Evolutionary conservation across 2,888 invertebrate genomes (phyloP).

Genomic region (Acronicta aceris): DNA sequence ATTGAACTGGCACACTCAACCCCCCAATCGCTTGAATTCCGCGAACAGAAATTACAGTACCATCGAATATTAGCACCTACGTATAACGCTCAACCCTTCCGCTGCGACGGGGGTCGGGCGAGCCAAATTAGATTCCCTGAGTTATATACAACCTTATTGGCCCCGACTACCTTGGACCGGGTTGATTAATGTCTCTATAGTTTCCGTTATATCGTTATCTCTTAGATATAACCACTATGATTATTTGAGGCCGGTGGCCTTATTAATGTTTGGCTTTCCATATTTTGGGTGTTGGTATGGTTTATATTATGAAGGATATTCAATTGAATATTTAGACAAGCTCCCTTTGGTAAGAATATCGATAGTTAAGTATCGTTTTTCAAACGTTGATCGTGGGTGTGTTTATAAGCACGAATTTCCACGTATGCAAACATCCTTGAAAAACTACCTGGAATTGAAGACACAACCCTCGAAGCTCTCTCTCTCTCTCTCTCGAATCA

Average conservation of each 20-base stretch:
- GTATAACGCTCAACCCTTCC: conserved; percentile 74
- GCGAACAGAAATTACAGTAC: conserved; percentile 36
- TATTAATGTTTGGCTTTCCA: conserved; percentile 26
- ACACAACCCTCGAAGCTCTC: too few relatives aligned
- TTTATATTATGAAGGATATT: too few relatives aligned
- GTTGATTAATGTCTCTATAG: conserved; percentile 75
- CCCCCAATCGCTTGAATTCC: conserved; percentile 53
- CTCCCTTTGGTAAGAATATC: too few relatives aligned
- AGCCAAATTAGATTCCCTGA: conserved; percentile 78
- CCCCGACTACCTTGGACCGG: conserved; percentile 68
- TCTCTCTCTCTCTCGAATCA: too few relatives aligned
- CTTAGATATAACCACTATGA: conserved; percentile 47
- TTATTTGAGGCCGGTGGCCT: conserved; percentile 41
- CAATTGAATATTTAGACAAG: too few relatives aligned
- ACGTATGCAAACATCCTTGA: too few relatives aligned
- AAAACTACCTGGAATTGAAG: too few relatives aligned
- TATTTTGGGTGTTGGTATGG: conserved; percentile 1
- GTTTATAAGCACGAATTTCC: too few relatives aligned
- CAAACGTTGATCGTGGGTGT: too few relatives aligned
- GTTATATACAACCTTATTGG: conserved; percentile 79
- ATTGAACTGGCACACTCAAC: conserved; percentile 13
- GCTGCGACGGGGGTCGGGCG: conserved; percentile 61
- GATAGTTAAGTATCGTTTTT: too few relatives aligned
- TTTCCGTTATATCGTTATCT: conserved; percentile 63
- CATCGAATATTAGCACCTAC: conserved; percentile 58